Evolutionary conservation across 2,888 invertebrate genomes (phyloP).

Genomic region (Andrena dorsata): DNA sequence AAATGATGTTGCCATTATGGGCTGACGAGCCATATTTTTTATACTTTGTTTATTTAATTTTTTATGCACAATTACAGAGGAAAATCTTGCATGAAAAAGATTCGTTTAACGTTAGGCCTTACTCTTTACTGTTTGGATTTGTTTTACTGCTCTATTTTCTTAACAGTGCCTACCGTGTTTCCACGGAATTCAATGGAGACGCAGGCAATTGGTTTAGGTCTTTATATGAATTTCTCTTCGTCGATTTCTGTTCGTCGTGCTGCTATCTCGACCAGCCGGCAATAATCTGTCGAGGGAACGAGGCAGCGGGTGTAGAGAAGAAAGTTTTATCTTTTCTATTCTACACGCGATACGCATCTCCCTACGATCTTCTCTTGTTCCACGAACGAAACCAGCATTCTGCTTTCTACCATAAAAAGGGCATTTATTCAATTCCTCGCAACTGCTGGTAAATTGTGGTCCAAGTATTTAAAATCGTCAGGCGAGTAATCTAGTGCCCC

Average conservation of each 20-base stretch:
- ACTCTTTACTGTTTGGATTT: neutral
- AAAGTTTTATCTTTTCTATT: slow-evolving; percentile 58
- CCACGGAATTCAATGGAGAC: neutral
- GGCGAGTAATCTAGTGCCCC: too few relatives aligned
- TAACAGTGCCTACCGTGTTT: neutral
- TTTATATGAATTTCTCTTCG: slow-evolving; percentile 35
- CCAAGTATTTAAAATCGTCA: too few relatives aligned
- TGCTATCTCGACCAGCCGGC: slow-evolving; percentile 40
- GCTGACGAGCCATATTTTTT: too few relatives aligned
- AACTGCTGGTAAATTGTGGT: too few relatives aligned
- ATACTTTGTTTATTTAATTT: too few relatives aligned
- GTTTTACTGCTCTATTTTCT: neutral
- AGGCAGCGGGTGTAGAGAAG: slow-evolving; percentile 45
- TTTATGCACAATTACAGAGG: too few relatives aligned
- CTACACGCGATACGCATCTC: slow-evolving; percentile 47
- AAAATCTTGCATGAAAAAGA: too few relatives aligned
- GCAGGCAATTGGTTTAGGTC: slow-evolving; percentile 10
- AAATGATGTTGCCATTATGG: too few relatives aligned
- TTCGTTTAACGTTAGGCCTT: too few relatives aligned
- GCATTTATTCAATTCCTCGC: too few relatives aligned
- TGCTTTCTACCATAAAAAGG: slow-evolving; percentile 46
- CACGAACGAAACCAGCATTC: neutral
- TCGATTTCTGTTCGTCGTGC: slow-evolving; percentile 25
- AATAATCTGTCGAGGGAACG: slow-evolving; percentile 38
- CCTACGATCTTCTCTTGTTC: neutral